Percentiles rank a stretch among this genome's conserved stretches.
These are phyloP conservation scores for Sebastes vulpes DNA, from an alignment of 2,797 vertebrate species.

Conservation along the genomic window DNA sequence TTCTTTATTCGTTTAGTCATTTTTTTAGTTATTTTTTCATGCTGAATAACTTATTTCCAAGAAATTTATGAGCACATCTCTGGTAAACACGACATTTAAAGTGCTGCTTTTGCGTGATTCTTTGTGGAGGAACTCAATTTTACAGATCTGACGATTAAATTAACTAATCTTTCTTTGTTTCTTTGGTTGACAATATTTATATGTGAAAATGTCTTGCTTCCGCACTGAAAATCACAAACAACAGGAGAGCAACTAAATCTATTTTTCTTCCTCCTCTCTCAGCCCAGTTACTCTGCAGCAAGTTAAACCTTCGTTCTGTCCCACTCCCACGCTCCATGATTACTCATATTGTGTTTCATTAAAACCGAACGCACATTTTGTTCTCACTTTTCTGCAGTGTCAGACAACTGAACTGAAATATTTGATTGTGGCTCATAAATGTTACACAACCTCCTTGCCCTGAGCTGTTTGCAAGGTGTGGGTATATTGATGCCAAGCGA, in stretches of 20 bases:
- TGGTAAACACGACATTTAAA: too few relatives aligned
- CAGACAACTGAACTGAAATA: slow-evolving; percentile 13
- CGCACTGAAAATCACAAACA: neutral
- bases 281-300: neutral
- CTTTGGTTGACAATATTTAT: too few relatives aligned
- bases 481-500: slow-evolving; percentile 30
- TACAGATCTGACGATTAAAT: too few relatives aligned
- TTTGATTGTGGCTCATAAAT: slow-evolving; percentile 24
- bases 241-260: neutral
- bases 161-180: too few relatives aligned
- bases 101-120: too few relatives aligned
- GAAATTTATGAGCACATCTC: too few relatives aligned
- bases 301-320: neutral
- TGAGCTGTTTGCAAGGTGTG: slow-evolving; percentile 53
- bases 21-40: too few relatives aligned
- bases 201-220: neutral
- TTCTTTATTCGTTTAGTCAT: too few relatives aligned
- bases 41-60: too few relatives aligned
- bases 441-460: slow-evolving; percentile 31
- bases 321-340: neutral
- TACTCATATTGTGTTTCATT: slow-evolving; percentile 11
- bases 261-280: neutral
- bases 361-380: neutral
- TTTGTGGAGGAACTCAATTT: too few relatives aligned
- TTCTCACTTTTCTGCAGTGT: slow-evolving; percentile 9